Base-by-base conservation (phyloP, 2,888 invertebrate genomes). In the Apotomis turbidana region DNA sequence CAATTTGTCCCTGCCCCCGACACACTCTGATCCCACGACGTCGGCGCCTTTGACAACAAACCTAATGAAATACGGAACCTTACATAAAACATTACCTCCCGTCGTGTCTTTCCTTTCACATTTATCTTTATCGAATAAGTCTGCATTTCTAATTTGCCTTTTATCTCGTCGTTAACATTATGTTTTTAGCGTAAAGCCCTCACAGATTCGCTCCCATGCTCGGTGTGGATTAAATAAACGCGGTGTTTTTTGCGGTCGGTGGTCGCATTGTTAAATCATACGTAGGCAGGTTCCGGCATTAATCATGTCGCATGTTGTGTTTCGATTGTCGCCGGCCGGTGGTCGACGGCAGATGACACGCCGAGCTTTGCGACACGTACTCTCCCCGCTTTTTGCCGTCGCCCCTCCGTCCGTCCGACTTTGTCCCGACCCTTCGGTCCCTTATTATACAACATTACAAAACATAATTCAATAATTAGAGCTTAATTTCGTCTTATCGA, bases 11-110 rank as follows among this genome's bases (percentile, higher is more conserved):
- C 73, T 27, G 57, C 41, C 71, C 60, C 78, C 75, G 79, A 81
- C 78, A 77, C 78, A 79, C 75, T 71, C 66, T 66, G 63, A 66
- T 57, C 71, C 76, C 71, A 69, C 76, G 73, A 72, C 74, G 79
- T 78, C 76, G 79, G 77, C 79, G 75, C 76, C 76, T 76, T 80
- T 84, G 85, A 85, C 84, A 87, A 85, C 83, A 83, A 82, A 78
- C 78, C 80, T 85, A 87, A 89, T 87, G 83, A 86, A 85, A 86
- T 86, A 82, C 82, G 79, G 73, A 78, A 78, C 78, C 81, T 78
- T 89, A 85, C 89, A 91, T 91, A 87, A 92, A 88, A 91, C 91
- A 90, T 91, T 83, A 88, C 87, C 90, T 81, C 91, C 91, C 81
- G 87, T 82, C 77, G 90, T 75, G 82, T 85, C 83, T 83, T 87